A percentile compares a stretch with the other conserved stretches of the same genome.
phyloP scores from a whole-genome alignment of 2,797 vertebrate genomes.

The Lacerta viridis region DNA sequence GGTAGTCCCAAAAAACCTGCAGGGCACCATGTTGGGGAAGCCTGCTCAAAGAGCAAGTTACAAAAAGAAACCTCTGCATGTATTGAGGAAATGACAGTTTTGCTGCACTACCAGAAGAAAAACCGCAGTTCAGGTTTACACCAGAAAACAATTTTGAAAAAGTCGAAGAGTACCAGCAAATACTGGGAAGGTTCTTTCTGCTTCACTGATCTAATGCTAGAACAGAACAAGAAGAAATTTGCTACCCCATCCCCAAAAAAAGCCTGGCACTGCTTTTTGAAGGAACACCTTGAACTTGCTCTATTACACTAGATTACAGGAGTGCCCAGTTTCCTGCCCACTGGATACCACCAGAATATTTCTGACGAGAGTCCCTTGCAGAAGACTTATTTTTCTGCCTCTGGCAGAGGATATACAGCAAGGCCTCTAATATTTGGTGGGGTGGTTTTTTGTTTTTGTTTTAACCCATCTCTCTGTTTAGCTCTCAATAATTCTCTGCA shows the following conservation, averaged over 20 bases:
- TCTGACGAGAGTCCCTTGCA: not conserved
- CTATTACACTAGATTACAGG: not conserved
- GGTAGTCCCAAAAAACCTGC: no score
- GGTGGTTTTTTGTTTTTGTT: no score
- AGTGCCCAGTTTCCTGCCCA: not conserved
- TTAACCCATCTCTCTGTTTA: no score
- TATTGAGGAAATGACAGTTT: not conserved
- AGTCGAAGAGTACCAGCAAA: not conserved
- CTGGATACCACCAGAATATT: not conserved
- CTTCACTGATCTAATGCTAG: slow-evolving; percentile 16
- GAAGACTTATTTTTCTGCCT: not conserved
- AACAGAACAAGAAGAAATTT: not conserved
- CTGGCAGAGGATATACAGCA: not conserved
- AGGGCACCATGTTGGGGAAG: no score
- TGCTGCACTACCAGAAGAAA: not conserved
- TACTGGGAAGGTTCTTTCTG: not conserved
- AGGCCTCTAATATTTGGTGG: no score
- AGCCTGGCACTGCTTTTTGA: not conserved
- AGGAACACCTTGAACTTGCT: not conserved
- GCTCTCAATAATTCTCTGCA: no score
- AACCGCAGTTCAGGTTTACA: not conserved
- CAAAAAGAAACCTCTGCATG: not conserved
- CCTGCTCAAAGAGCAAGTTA: not conserved
- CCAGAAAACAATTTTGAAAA: not conserved
- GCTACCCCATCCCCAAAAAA: not conserved